Base-by-base conservation (phyloP, 2,113 vertebrate species). In the Leptosomus discolor region DNA sequence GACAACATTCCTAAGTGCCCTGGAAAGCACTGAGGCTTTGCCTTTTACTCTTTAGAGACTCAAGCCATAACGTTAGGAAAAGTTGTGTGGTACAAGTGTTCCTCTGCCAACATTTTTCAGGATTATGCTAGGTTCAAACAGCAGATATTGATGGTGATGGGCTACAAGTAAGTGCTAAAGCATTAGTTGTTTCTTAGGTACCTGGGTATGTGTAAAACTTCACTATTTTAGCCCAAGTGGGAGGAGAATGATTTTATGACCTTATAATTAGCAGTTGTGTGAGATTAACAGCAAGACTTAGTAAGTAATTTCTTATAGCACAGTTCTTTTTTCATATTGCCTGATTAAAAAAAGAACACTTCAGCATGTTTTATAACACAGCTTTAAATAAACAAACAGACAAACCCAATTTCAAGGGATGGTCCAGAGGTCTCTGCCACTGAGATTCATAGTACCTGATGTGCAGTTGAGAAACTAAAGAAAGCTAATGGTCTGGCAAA, bases 211-310 rank as follows among this genome's bases (percentile, higher is more conserved):
- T 79, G 36, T 88, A 87, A 95, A 53, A 54, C 51, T 91, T 71
- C 36, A 80, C 57, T 95, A 50, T 95, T 96, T 94, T 92, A 94
- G 34, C 68, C 50, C 75, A 56, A 96, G 70, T 82, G 46, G 78
- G 76, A 86, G 84, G 37, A 87, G 70, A 86, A 91, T 57, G 11
- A 26, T 82, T 96, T 94, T 93, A 92, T 94, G 91, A 88, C 90
- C 63, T 89, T 90, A 65, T 80, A 95, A 92, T 94, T 95, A 94
- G 57, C 57, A 84, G 39, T 79, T 67, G 27, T 61, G 46, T 94
- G 73, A 92, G 90, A 85, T 82, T 69, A 95, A 70, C 45, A 58
- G 36, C 14, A 64, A 93, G 87, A 68, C 51, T 86, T 94, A 81
- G 17, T 88, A 88, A 92, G 64, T 92, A 5, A 68, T 90, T 85